Conservation (phyloP, 2,797 vertebrate species). For the Echeneis naucrates region DNA sequence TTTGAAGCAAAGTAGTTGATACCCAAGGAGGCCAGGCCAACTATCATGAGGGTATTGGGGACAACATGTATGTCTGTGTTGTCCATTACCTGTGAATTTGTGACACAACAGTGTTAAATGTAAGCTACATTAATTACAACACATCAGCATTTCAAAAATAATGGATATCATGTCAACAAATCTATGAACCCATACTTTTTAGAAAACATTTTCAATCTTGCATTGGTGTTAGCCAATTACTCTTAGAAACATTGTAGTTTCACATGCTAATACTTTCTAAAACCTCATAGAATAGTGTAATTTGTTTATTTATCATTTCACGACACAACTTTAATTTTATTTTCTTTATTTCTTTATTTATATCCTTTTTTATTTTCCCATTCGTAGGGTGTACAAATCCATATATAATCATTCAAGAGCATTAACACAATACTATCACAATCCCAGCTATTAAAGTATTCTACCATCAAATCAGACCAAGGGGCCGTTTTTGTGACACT, state of each 20-base stretch:
- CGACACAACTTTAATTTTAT: no score
- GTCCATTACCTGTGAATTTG: constrained; percentile 84
- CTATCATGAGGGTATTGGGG: constrained; percentile 87
- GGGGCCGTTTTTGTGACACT: neutral
- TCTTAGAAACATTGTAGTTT: neutral
- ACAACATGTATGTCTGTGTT: constrained; percentile 86
- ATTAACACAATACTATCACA: neutral
- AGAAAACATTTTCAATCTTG: no score
- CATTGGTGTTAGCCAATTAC: no score
- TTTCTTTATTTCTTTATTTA: no score
- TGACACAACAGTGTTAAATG: constrained; percentile 24
- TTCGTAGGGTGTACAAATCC: neutral
- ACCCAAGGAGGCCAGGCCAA: constrained; percentile 84
- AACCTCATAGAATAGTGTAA: neutral
- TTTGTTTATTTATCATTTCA: neutral
- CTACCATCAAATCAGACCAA: neutral
- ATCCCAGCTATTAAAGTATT: neutral
- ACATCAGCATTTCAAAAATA: neutral
- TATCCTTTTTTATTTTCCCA: neutral
- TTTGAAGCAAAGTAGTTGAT: constrained; percentile 86
- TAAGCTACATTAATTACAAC: neutral
- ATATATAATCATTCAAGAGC: constrained; percentile 1
- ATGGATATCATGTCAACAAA: no score
- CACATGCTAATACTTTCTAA: neutral
- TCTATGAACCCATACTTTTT: no score